Evolutionary conservation across 2,113 vertebrate species (phyloP).

Genomic region (Synodontis membranacea): DNA sequence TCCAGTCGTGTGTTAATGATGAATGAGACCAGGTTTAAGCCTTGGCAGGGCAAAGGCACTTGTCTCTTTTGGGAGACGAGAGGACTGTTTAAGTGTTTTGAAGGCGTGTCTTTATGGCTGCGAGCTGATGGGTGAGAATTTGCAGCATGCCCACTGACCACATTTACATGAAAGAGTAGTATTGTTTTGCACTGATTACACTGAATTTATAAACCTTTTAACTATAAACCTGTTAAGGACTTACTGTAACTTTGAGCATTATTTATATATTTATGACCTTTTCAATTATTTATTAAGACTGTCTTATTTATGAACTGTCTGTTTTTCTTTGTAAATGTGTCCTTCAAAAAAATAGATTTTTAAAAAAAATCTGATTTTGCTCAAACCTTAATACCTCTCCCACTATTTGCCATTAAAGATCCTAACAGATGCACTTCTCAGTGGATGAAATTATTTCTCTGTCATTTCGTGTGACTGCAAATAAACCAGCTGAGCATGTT

Average conservation of each 20-base stretch:
- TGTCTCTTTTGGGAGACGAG: conserved; percentile 48
- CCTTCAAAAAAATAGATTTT: neutral
- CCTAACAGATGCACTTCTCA: neutral
- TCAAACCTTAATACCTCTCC: neutral
- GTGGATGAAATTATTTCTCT: neutral
- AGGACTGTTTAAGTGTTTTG: conserved; percentile 42
- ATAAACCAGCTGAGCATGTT: neutral
- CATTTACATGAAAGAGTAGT: conserved; percentile 36
- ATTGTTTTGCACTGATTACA: conserved; percentile 33
- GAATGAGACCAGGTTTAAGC: conserved; percentile 44
- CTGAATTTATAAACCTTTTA: neutral
- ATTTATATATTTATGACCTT: conserved; percentile 36
- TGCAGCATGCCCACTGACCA: neutral
- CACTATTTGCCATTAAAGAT: neutral
- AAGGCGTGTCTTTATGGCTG: conserved; percentile 48
- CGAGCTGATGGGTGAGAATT: conserved; percentile 15
- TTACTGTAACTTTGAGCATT: neutral
- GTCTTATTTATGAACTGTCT: neutral
- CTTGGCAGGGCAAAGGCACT: conserved; percentile 55
- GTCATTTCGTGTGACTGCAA: neutral
- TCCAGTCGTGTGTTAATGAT: conserved; percentile 53
- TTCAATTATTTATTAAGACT: conserved; percentile 46
- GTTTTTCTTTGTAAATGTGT: neutral
- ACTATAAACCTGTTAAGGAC: neutral
- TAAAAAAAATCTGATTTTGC: neutral